phyloP scores from a whole-genome alignment of 2,113 vertebrate species.

The Serinus canaria region DNA sequence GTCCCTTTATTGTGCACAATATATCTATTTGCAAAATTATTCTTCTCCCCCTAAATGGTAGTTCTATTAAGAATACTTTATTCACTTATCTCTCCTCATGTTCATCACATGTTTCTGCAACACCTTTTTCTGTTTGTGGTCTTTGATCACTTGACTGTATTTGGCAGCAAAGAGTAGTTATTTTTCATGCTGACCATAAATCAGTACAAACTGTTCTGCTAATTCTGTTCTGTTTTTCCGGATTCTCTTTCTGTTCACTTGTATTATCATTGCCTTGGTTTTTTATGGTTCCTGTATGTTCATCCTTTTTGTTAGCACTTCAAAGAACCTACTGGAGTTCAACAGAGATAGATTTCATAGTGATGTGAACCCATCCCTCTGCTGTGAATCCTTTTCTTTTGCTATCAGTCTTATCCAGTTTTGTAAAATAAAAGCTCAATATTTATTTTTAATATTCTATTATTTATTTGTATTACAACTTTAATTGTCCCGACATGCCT shows the following conservation, averaged over 20 bases:
- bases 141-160: not conserved
- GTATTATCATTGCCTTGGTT: not conserved
- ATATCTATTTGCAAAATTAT: not conserved
- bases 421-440: not conserved
- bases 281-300: not conserved
- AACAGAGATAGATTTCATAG: not conserved
- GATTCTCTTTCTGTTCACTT: not conserved
- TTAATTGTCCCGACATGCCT: not conserved
- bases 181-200: not conserved
- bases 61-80: not conserved
- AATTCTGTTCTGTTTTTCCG: not conserved
- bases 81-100: not conserved
- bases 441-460: not conserved
- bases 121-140: not conserved
- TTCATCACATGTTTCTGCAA: not conserved
- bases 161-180: not conserved
- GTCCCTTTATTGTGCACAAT: not conserved
- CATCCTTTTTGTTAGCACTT: not conserved
- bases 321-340: not conserved
- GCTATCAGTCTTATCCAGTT: not conserved
- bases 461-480: not conserved
- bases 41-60: not conserved
- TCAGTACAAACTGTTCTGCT: not conserved
- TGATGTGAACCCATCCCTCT: not conserved
- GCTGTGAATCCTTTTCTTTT: not conserved